phyloP scores from a whole-genome alignment of 2,113 vertebrate genomes.

The Todiramphus chloris region DNA sequence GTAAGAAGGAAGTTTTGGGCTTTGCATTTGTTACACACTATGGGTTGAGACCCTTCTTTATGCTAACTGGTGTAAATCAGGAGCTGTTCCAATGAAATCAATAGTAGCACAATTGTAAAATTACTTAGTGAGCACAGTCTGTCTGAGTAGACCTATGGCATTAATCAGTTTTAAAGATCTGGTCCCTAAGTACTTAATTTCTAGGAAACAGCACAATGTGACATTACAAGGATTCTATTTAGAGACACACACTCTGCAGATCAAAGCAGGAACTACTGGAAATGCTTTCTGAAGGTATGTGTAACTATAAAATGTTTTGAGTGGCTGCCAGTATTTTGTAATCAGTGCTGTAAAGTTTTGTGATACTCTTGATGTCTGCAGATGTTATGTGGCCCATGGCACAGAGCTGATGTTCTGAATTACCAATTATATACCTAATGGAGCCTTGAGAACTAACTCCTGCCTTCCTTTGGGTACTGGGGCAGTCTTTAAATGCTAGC shows the following conservation, averaged over 20 bases:
- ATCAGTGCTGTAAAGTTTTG: conserved; percentile 74
- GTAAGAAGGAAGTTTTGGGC: not conserved
- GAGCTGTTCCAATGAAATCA: conserved; percentile 31
- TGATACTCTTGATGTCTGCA: conserved; percentile 75
- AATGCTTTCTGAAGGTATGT: conserved; percentile 74
- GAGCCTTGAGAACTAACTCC: conserved; percentile 56
- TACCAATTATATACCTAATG: conserved; percentile 71
- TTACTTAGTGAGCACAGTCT: not conserved
- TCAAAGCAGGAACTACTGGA: conserved; percentile 73
- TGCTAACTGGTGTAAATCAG: not conserved
- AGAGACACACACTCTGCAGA: conserved; percentile 68
- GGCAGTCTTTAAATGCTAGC: conserved; percentile 58
- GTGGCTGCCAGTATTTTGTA: conserved; percentile 75
- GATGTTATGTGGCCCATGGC: conserved; percentile 71
- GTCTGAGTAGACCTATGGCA: not conserved
- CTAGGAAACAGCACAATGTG: conserved; percentile 65
- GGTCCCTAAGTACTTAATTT: conserved; percentile 63
- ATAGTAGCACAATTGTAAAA: conserved; percentile 33
- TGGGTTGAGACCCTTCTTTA: not conserved
- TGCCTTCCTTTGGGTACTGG: conserved; percentile 44
- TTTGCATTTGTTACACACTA: not conserved
- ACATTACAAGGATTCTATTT: conserved; percentile 75
- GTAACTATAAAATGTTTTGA: conserved; percentile 74
- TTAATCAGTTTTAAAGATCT: conserved; percentile 64
- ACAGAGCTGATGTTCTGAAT: conserved; percentile 71